A percentile compares a stretch with the other conserved stretches of the same genome.
Conservation (phyloP, 2,888 invertebrate genomes). For the Lymantria dispar region DNA sequence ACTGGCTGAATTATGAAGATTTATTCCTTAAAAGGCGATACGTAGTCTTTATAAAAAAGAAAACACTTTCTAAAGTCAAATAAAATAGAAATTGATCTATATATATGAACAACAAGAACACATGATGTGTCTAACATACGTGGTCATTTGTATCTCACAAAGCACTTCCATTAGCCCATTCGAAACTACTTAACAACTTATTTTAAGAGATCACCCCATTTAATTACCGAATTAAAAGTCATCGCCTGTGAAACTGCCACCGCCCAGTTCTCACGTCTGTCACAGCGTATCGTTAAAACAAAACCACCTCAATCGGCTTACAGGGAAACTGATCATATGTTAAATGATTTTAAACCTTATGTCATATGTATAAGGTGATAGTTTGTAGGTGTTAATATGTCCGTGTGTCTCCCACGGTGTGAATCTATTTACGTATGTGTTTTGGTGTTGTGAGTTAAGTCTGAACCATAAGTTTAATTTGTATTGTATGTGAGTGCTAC, state of each 20-base stretch:
- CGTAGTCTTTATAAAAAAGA: background rate
- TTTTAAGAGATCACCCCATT: conserved; percentile 33
- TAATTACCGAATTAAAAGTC: conserved; percentile 42
- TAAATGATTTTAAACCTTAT: conserved; percentile 34
- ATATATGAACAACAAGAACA: background rate
- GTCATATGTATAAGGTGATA: conserved; percentile 22
- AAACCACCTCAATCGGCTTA: conserved; percentile 49
- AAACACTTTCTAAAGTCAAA: too few relatives aligned
- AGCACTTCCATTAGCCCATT: conserved; percentile 26
- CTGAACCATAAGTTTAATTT: background rate
- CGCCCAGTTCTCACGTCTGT: conserved; percentile 72
- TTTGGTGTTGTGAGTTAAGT: conserved; percentile 5
- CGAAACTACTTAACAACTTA: conserved; percentile 38
- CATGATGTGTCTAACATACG: background rate
- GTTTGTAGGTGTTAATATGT: conserved; percentile 14
- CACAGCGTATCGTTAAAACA: conserved; percentile 63
- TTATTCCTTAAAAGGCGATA: background rate
- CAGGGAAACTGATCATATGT: conserved; percentile 25
- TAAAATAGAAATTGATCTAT: background rate
- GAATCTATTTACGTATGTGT: conserved; percentile 51
- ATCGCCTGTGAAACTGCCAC: conserved; percentile 63
- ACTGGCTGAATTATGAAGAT: too few relatives aligned
- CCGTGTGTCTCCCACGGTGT: conserved; percentile 58
- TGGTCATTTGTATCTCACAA: conserved; percentile 6
- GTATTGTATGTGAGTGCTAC: background rate